Base-by-base conservation (phyloP, 1,140 invertebrate species). In the Psilanteris sp. region DNA sequence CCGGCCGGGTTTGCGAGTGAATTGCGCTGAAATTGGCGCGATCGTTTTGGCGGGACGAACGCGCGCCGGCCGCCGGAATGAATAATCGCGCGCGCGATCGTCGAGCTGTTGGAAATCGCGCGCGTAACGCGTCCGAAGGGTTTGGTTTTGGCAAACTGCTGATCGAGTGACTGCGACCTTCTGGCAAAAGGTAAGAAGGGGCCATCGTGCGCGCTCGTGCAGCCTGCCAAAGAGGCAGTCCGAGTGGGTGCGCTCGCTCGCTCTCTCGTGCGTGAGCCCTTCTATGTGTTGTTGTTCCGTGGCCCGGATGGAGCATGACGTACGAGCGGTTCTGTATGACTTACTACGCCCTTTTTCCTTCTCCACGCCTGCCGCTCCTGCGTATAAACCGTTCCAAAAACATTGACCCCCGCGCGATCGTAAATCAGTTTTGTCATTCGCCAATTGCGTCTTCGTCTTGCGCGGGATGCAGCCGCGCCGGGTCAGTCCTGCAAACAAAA, bases 321-420 rank as follows among this genome's bases (percentile, higher is more conserved):
- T 85, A 86, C 84, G 84, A 84, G 82, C 82, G 76, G 79, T 80
- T 81, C 79, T 78, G 80, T 84, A 85, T 86, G 84, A 86, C 83
- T 86, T 86, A 86, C 84, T 85, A 86, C 85, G 83, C 84, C 85
- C 84, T 85, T 86, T 85, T 86, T 83, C 85, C 85, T 84, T 85
- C 85, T 83, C 84, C 83, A 85, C 81, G 82, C 78, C 79, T 80
- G 77, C 77, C 79, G 66, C 76, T 78, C 50, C 79, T 78, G 57
- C 76, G 41, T 88, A 88, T 78, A 83, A 77, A 48, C 76, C 85
- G 78, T 81, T 78, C 85, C 55, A 81, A 88, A 88, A 88, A 88
- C 87, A 87, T 88, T 57, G 39, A 78, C 55, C 44, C n/a, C 59
- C 37, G 54, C 22, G 24, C 9, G 44, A 41, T 55, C 57, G 6